Evolutionary conservation across 2,888 invertebrate genomes (phyloP).

Genomic region (Drosophila nr. perissopoda): DNA sequence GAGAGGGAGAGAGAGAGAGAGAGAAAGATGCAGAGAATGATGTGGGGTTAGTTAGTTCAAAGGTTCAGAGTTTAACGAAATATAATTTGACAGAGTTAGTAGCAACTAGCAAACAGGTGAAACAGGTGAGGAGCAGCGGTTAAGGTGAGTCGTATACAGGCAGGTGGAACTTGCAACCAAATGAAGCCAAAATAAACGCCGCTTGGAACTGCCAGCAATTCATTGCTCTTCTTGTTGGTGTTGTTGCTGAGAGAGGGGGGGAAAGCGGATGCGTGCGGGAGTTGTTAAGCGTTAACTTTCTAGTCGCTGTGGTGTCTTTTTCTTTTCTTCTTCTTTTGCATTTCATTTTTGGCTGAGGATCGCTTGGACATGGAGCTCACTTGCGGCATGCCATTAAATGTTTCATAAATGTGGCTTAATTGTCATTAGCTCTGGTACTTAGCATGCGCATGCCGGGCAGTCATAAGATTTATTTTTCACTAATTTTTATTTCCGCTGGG

Average conservation of each 20-base stretch:
- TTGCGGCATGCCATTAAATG: conserved; percentile 59
- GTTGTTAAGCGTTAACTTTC: conserved; percentile 44
- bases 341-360: conserved; percentile 2
- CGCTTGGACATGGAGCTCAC: conserved; percentile 14
- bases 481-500: conserved; percentile 20
- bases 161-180: conserved; percentile 33
- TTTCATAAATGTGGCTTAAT: conserved; percentile 66
- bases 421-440: conserved; percentile 67
- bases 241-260: not conserved
- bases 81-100: conserved; percentile 41
- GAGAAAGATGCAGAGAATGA: conserved; percentile 15
- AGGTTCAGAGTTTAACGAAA: conserved; percentile 16
- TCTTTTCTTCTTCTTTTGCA: conserved; percentile 3
- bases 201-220: conserved; percentile 62
- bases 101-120: conserved; percentile 50
- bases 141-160: conserved; percentile 28
- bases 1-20: conserved; percentile 10
- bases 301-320: conserved; percentile 28
- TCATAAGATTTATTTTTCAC: conserved; percentile 16
- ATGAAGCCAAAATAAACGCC: conserved; percentile 40
- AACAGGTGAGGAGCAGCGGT: conserved; percentile 33
- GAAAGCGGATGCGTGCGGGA: conserved; percentile 15
- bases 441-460: conserved; percentile 71
- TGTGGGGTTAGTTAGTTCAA: conserved; percentile 36
- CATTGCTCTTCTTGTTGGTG: conserved; percentile 12